phyloP scores from a whole-genome alignment of 2,888 invertebrate genomes.

The Ceratothoa steindachneri region DNA sequence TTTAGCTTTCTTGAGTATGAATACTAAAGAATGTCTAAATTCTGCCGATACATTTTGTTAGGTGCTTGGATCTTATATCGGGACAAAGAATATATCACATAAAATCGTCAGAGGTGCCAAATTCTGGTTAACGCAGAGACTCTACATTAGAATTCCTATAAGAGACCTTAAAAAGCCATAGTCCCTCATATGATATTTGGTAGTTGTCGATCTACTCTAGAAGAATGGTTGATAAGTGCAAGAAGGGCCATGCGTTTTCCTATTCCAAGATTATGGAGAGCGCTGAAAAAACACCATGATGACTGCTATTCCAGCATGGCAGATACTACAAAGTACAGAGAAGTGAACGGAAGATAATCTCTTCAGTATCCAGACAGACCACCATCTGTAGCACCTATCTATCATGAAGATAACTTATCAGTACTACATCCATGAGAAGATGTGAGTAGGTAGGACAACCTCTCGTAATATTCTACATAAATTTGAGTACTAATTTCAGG shows the following conservation, averaged over 20 bases:
- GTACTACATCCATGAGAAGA: too few relatives aligned
- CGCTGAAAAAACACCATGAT: neutral
- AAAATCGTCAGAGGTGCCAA: too few relatives aligned
- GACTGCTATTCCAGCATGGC: neutral
- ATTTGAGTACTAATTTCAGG: neutral
- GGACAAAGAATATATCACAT: too few relatives aligned
- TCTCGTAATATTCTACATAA: neutral
- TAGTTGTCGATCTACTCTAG: neutral
- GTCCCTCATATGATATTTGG: neutral
- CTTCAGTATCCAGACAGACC: too few relatives aligned
- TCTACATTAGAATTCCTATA: neutral
- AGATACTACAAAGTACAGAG: neutral
- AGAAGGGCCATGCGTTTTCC: neutral
- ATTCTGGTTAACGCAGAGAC: neutral
- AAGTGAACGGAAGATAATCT: neutral
- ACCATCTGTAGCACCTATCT: too few relatives aligned
- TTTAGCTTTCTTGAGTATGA: too few relatives aligned
- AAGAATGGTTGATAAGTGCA: too few relatives aligned
- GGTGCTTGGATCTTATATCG: neutral
- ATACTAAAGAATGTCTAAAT: neutral
- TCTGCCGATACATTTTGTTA: neutral
- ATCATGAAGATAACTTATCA: too few relatives aligned
- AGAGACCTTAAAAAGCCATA: neutral
- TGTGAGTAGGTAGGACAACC: neutral
- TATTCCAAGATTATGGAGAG: neutral